Evolutionary conservation across 2,888 invertebrate species (phyloP).

Genomic region (Ormia ochracea): DNA sequence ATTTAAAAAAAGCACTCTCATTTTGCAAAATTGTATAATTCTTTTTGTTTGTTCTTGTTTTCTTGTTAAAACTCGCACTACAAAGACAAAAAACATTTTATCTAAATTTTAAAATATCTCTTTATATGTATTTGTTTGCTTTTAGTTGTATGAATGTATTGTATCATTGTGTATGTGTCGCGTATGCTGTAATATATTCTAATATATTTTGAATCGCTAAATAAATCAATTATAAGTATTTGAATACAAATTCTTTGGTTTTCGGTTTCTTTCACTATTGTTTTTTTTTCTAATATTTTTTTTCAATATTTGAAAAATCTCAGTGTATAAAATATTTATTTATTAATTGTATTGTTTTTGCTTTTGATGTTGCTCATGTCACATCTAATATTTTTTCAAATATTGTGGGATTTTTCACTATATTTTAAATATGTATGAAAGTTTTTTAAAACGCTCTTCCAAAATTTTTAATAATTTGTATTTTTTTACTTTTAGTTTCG

Average conservation of each 20-base stretch:
- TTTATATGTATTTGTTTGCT: background rate
- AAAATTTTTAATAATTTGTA: slow-evolving; percentile 66
- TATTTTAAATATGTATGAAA: slow-evolving; percentile 13
- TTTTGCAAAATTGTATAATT: background rate
- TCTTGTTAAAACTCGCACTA: slow-evolving; percentile 41
- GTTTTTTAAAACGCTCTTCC: slow-evolving; percentile 68
- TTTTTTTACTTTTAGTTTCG: too few species aligned
- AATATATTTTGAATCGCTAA: slow-evolving; percentile 18
- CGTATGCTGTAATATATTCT: background rate
- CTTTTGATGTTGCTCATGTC: slow-evolving; percentile 34
- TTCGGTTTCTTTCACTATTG: slow-evolving; percentile 17
- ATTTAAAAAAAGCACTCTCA: background rate
- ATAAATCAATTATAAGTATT: slow-evolving; percentile 13
- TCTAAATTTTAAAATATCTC: slow-evolving; percentile 51
- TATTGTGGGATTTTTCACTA: slow-evolving; percentile 38
- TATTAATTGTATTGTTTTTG: slow-evolving; percentile 35
- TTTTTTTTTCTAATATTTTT: slow-evolving; percentile 29
- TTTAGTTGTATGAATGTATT: too few species aligned
- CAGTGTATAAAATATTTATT: slow-evolving; percentile 71
- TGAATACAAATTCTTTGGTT: background rate
- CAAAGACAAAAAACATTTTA: slow-evolving; percentile 52
- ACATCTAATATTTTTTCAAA: slow-evolving; percentile 7
- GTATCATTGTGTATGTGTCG: background rate
- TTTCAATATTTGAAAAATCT: slow-evolving; percentile 66
- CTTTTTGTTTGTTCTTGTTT: background rate